Base-by-base conservation (phyloP, 1,140 invertebrate genomes). In the Chlorops oryzae region DNA sequence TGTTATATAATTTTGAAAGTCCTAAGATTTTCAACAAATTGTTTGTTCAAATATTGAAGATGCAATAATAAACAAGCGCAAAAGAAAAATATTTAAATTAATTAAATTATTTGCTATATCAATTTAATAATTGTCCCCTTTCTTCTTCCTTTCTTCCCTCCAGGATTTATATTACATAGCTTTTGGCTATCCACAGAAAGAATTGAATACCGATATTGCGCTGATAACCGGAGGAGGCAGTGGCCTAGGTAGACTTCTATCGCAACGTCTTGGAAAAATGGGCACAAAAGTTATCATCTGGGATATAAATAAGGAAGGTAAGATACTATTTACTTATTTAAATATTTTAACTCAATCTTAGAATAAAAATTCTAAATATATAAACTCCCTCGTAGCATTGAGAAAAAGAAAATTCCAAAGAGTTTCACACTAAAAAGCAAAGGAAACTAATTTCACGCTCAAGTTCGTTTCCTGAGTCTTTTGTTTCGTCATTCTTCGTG, bases 201-300 rank as follows among this genome's bases (percentile, higher is more conserved):
- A 80, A 49, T 61, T 94, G 18, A 76, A 76, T 35, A 84, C 82
- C 15, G 83, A 92, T 63, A 75, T 92, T 20, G 86, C 88, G 0
- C 71, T 96, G 17, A 81, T 96, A 34, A 96, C 93, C 2, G 92
- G 93, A 10, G 89, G 86, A 22, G 92, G 90, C 23, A 86, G 87
- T 52, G 94, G 93, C 28, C 78, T 98, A 22, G 94, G 94, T 7
- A 80, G 87, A 46, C 73, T 92, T n/a, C 75, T 96, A 51, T 86
- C 90, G 3, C 68, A 84, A 24, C 79, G 86, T 56, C 80, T 96
- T 42, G 87, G 88, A 0, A 77, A 84, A 59, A 79, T 89, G 28
- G 88, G 89, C 48, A 87, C 87, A 52, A 81, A 77, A 35, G 77
- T 96, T 35, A 80, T 96, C 6, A 74, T 94, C 35, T 96, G 91